Evolutionary conservation across 2,113 vertebrate genomes (phyloP), one percentile per base, ranked within the genome.

Genomic region (Anarrhichthys ocellatus): DNA sequence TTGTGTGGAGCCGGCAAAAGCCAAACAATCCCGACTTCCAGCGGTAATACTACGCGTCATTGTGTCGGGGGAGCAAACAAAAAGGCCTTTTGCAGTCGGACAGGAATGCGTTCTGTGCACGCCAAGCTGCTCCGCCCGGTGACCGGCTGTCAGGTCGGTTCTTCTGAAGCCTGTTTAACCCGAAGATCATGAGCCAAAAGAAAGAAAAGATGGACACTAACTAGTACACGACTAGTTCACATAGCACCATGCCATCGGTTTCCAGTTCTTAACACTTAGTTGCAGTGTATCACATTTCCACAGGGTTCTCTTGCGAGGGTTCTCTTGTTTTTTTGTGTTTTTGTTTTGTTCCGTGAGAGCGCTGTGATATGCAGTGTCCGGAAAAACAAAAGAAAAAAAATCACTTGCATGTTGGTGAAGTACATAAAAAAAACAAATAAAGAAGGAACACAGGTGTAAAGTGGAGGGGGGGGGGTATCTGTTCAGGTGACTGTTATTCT

Each of bases 161-260:
- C 73, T 82, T 64, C 82, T 71, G 42, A 74, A 78, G 36, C n/a
- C 48, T 84, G 86, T 85, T 5, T n/a, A 80, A 74, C 46, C 76
- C 42, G 0, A 34, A 34, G 4, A 34, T 52, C 66, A 65, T n/a
- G 0, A 46, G 2, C 42, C n/a, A 22, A 24, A 78, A 63, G 29
- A 46, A 42, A 18, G 29, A 61, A 63, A 61, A 62, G 24, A 56
- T 4, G 63, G 68, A 89, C 29, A 15, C 68, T 56, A 50, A 59
- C n/a, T n/a, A n/a, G n/a, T n/a, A 79, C 77, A 20, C 29, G 27
- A 13, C 11, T 58, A 13, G 17, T 83, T 84, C 76, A 92, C 82
- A 66, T 92, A 93, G 93, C 92, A 91, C 93, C 91, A 92, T 85
- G 75, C 81, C 89, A 87, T 93, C 89, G 86, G 86, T 81, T 89